These are phyloP conservation scores for Cygnus buccinator DNA, from an alignment of 2,113 vertebrate species.

Conservation along the genomic window DNA sequence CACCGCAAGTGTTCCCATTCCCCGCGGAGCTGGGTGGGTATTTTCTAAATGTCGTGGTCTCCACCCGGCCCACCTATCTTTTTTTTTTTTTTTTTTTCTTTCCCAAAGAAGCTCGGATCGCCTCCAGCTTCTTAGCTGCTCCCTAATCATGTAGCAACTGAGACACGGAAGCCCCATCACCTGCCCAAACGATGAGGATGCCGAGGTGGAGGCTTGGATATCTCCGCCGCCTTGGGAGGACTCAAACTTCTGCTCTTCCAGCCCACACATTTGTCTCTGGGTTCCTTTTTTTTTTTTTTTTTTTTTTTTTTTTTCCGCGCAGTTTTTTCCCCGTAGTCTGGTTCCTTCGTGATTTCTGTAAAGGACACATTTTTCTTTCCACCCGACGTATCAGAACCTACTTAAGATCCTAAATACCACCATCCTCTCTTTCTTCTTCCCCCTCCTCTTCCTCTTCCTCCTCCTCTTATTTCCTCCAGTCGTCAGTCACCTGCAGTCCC, in stretches of 20 bases:
- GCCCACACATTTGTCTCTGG: accelerated
- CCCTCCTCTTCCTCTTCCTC: background rate
- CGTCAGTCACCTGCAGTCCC: background rate
- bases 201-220: background rate
- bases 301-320: background rate
- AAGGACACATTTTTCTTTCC: background rate
- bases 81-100: background rate
- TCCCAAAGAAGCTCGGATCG: background rate
- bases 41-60: background rate
- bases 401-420: background rate
- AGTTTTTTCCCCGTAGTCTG: background rate
- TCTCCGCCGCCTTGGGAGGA: background rate
- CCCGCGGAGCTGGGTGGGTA: accelerated
- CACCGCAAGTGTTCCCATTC: background rate
- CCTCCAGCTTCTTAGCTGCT: background rate
- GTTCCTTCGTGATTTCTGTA: background rate
- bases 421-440: background rate
- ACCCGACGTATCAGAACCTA: background rate
- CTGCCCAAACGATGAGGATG: background rate
- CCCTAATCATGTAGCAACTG: background rate
- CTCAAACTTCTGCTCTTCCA: background rate
- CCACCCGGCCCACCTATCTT: background rate
- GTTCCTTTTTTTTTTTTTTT: background rate
- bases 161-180: background rate
- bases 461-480: background rate